phyloP scores from a whole-genome alignment of 2,113 vertebrate species.

The Dryoscopus gambensis region DNA sequence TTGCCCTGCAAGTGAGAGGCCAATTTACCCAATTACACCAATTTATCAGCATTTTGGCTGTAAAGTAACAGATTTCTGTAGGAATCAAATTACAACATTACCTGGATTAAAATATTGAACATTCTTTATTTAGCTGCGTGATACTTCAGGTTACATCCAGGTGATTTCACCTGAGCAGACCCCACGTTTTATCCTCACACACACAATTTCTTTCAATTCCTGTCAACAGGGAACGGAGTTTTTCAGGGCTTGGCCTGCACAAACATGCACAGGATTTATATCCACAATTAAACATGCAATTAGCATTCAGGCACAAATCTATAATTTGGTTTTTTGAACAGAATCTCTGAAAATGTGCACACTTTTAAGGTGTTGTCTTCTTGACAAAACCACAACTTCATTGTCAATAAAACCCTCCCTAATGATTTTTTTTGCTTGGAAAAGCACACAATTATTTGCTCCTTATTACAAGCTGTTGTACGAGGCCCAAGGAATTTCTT shows the following conservation, averaged over 20 bases:
- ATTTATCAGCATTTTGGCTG: not conserved
- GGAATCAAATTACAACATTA: not conserved
- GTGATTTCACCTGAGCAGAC: not conserved
- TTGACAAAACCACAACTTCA: not conserved
- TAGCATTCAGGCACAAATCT: not conserved
- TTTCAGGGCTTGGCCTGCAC: not conserved
- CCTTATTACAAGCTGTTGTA: not conserved
- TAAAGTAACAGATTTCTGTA: not conserved
- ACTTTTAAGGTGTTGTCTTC: fast-evolving
- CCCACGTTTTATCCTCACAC: not conserved
- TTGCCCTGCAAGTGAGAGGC: not conserved
- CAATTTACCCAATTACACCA: not conserved
- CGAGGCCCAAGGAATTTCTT: not conserved
- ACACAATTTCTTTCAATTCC: not conserved
- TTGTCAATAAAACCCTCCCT: not conserved
- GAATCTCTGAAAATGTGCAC: not conserved
- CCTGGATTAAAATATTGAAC: not conserved
- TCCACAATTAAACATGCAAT: not conserved
- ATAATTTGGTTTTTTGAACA: not conserved
- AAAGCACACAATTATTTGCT: not conserved
- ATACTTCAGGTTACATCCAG: not conserved
- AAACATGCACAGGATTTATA: not conserved
- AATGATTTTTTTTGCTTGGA: not conserved
- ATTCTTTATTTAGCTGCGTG: not conserved
- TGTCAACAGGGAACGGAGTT: not conserved